Evolutionary conservation across 2,888 invertebrate species (phyloP), one percentile per base, ranked within the genome.

Genomic region (Therioaphis trifolii): DNA sequence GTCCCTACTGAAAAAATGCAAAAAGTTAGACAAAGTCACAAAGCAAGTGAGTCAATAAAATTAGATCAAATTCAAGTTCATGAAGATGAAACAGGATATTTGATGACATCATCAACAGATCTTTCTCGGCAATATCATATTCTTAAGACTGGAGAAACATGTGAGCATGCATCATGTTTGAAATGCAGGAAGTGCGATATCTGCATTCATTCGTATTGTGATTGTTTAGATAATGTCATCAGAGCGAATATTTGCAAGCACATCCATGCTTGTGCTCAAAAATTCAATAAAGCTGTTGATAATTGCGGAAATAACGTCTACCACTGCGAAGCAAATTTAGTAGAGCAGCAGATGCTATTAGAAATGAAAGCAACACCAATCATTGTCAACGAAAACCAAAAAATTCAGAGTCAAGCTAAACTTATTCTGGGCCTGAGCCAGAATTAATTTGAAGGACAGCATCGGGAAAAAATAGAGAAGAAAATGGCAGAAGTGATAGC

Each of bases 151-250:
- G 46, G 43, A 9, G 43, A 69, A 69, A 69, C 69, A 46, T 69
- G 69, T 15, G 43, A 21, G n/a, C n/a, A n/a, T n/a, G n/a, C n/a
- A 69, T 69, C 68, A 69, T 69, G 68, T 14, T 69, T 69, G 24
- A 69, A 69, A 1, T 69, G 68, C 24, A 69, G 9, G 12, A 24
- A 43, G 18, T 69, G 69, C 46, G 24, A 69, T 46, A 69, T 69
- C 24, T 69, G 69, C 24, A 9, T 69, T 4, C 69, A 69, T 46
- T 15, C 43, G 15, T 69, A 43, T 24, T 24, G 46, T 69, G n/a
- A n/a, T n/a, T n/a, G n/a, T n/a, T n/a, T n/a, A n/a, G n/a, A n/a
- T n/a, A n/a, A 43, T 69, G n/a, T 69, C 14, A 69, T 69, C 14
- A 69, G 43, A 69, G 0, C 21, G 68, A 69, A 69, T 69, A 43